phyloP scores from a whole-genome alignment of 2,888 invertebrate genomes.

The Silvanus unidentatus region DNA sequence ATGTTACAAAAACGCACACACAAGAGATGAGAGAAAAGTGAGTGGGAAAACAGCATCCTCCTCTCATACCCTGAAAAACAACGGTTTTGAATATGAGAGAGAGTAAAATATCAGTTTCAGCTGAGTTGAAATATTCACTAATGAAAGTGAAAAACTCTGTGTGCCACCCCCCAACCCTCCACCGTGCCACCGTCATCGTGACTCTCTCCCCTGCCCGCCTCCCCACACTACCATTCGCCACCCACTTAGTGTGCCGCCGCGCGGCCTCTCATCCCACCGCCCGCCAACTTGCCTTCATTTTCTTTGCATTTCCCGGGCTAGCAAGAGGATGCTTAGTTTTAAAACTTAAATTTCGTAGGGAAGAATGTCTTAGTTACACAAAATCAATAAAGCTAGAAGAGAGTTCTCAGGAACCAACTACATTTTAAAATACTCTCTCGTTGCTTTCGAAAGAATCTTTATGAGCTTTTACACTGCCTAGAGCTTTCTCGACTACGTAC shows the following conservation, averaged over 20 bases:
- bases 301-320: slow-evolving; percentile 39
- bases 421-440: slow-evolving; percentile 40
- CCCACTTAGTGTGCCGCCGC: slow-evolving; percentile 18
- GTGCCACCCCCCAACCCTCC: slow-evolving; percentile 16
- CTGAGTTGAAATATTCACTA: slow-evolving; percentile 30
- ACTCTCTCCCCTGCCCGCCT: slow-evolving; percentile 9
- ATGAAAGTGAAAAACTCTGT: slow-evolving; percentile 41
- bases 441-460: slow-evolving; percentile 32
- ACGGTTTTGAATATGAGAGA: not conserved
- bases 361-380: slow-evolving; percentile 48
- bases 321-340: slow-evolving; percentile 44
- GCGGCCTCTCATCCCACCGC: too few species aligned
- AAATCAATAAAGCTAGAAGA: slow-evolving; percentile 47
- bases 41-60: too few species aligned
- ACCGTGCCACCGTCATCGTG: slow-evolving; percentile 6
- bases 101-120: slow-evolving; percentile 7
- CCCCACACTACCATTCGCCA: slow-evolving; percentile 18
- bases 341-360: slow-evolving; percentile 47
- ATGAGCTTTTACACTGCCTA: slow-evolving; percentile 24
- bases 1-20: too few species aligned
- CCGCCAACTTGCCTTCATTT: slow-evolving; percentile 31
- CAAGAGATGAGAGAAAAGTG: too few species aligned
- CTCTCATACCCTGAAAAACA: too few species aligned
- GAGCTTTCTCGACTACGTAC: slow-evolving; percentile 4
- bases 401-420: slow-evolving; percentile 39